These are phyloP conservation scores for Phrynocephalus forsythii DNA, from an alignment of 2,797 vertebrate genomes.

Conservation along the genomic window DNA sequence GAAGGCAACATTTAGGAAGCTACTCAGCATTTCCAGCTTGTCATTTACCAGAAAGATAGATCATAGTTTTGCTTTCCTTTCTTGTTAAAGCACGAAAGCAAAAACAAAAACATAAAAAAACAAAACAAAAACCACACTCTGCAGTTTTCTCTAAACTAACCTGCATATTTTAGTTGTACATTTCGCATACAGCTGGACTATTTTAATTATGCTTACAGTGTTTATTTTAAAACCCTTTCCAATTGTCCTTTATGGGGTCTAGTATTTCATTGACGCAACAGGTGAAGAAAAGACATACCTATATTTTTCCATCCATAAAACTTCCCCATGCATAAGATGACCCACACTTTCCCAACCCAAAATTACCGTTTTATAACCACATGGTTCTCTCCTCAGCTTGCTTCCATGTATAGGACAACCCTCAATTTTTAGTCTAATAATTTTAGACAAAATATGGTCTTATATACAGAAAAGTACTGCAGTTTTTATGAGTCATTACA, in stretches of 20 bases:
- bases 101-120: slow-evolving; percentile 47
- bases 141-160: slow-evolving; percentile 46
- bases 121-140: slow-evolving; percentile 34
- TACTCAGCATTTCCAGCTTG: slow-evolving; percentile 75
- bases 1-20: slow-evolving; percentile 79
- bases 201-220: not conserved
- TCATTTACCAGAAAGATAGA: slow-evolving; percentile 84
- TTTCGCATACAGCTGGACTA: not conserved
- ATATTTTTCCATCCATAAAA: too few relatives aligned
- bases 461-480: too few relatives aligned
- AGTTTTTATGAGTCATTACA: not conserved
- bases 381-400: too few relatives aligned
- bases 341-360: too few relatives aligned
- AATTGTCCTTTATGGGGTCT: not conserved
- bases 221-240: not conserved
- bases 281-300: not conserved
- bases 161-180: slow-evolving; percentile 28
- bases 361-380: too few relatives aligned
- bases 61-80: slow-evolving; percentile 76
- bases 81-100: slow-evolving; percentile 65
- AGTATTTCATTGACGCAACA: not conserved
- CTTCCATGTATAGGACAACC: too few relatives aligned
- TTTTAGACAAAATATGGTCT: too few relatives aligned
- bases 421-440: too few relatives aligned
- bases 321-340: too few relatives aligned